Conservation (phyloP, 1,140 invertebrate genomes). For the Palaemon carinicauda region DNA sequence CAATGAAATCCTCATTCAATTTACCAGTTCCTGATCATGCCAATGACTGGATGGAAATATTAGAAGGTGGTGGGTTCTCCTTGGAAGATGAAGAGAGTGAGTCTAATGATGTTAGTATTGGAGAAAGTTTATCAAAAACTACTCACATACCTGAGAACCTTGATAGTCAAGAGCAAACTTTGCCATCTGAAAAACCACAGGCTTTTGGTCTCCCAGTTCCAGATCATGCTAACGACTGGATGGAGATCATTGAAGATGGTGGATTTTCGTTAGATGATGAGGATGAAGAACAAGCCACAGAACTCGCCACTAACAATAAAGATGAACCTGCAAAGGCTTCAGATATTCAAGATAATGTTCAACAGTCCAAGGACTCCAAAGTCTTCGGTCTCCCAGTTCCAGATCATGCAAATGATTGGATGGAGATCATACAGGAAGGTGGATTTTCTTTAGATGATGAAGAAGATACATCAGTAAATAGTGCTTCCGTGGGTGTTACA, state of each 20-base stretch:
- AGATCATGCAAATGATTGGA: slow-evolving; percentile 38
- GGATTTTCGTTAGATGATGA: slow-evolving; percentile 47
- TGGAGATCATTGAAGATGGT: slow-evolving; percentile 46
- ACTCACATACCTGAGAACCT: neutral
- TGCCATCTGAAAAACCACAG: neutral
- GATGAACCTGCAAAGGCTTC: neutral
- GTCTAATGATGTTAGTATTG: neutral
- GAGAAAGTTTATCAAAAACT: neutral
- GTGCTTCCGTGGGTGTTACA: neutral
- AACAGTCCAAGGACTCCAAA: neutral
- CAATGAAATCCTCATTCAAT: neutral
- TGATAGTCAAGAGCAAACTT: neutral
- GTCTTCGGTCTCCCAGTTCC: slow-evolving; percentile 25
- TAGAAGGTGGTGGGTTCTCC: slow-evolving; percentile 43
- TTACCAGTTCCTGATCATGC: slow-evolving; percentile 48
- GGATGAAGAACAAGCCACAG: neutral
- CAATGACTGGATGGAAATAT: slow-evolving; percentile 50
- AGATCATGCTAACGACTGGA: slow-evolving; percentile 50
- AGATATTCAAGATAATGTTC: neutral
- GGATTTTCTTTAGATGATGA: slow-evolving; percentile 27
- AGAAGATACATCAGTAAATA: neutral
- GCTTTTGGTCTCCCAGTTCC: slow-evolving; percentile 33
- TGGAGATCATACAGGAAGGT: slow-evolving; percentile 27
- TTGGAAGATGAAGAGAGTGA: slow-evolving; percentile 43
- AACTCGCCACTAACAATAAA: neutral